Evolutionary conservation across 2,888 invertebrate species (phyloP).

Genomic region (Steinernema scapterisci): DNA sequence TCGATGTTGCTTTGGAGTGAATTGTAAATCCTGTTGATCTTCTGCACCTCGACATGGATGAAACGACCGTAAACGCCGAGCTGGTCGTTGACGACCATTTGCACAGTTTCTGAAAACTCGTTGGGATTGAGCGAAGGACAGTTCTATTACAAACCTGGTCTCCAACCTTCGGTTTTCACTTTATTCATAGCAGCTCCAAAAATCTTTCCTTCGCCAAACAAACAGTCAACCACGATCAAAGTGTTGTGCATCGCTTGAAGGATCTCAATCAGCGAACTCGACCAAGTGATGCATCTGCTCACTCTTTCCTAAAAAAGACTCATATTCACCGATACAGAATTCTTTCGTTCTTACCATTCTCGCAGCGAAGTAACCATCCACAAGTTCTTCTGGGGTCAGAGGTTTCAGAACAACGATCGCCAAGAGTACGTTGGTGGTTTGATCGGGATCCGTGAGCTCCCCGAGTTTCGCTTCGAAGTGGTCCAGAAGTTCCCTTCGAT

Average conservation of each 20-base stretch:
- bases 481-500: slow-evolving; percentile 39
- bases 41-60: slow-evolving; percentile 40
- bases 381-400: slow-evolving; percentile 49
- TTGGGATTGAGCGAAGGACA: background rate
- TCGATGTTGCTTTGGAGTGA: background rate
- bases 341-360: slow-evolving; percentile 45
- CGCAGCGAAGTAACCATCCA: slow-evolving; percentile 55
- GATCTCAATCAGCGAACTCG: slow-evolving; percentile 42
- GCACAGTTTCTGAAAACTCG: slow-evolving; percentile 42
- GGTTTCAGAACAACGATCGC: slow-evolving; percentile 54
- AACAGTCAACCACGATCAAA: slow-evolving; percentile 41
- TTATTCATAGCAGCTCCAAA: slow-evolving; percentile 41
- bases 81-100: slow-evolving; percentile 41
- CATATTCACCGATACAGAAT: background rate
- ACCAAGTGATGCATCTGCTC: slow-evolving; percentile 23
- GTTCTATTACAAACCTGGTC: slow-evolving; percentile 44
- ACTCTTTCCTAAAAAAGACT: slow-evolving; percentile 1
- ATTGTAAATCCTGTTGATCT: slow-evolving; percentile 42
- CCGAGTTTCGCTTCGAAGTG: slow-evolving; percentile 38
- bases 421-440: slow-evolving; percentile 51
- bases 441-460: slow-evolving; percentile 50
- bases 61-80: slow-evolving; percentile 29
- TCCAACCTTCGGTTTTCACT: slow-evolving; percentile 45
- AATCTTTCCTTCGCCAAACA: slow-evolving; percentile 44
- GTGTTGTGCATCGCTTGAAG: slow-evolving; percentile 46